phyloP scores from a whole-genome alignment of 2,113 vertebrate species.

The Syngnathoides biaculeatus region DNA sequence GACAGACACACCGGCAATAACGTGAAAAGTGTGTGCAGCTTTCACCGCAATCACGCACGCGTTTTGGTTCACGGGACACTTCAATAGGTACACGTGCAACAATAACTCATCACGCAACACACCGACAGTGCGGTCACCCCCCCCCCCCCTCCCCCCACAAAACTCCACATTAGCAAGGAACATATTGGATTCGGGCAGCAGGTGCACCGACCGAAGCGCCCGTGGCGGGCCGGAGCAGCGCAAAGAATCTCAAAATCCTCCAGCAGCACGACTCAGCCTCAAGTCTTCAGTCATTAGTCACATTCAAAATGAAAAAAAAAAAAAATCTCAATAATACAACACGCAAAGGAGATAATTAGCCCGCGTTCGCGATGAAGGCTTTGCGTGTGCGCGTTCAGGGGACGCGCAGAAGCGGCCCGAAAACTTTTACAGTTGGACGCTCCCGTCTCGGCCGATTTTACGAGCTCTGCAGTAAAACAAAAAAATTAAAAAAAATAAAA shows the following conservation, averaged over 20 bases:
- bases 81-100: neutral
- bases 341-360: constrained; percentile 3
- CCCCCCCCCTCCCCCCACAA: too few species aligned
- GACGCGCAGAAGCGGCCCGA: too few species aligned
- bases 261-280: too few species aligned
- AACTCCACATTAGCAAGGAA: too few species aligned
- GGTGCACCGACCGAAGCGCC: too few species aligned
- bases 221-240: too few species aligned
- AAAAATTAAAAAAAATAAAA: constrained; percentile 29
- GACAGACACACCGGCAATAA: too few species aligned
- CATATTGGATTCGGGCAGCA: too few species aligned
- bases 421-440: constrained; percentile 50
- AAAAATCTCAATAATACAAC: too few species aligned
- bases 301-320: constrained; percentile 11
- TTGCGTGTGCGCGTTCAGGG: neutral
- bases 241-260: constrained; percentile 55
- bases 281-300: constrained; percentile 21
- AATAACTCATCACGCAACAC: neutral
- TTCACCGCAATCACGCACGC: constrained; percentile 37
- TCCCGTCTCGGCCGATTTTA: constrained; percentile 51
- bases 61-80: constrained; percentile 13
- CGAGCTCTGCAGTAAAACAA: constrained; percentile 29
- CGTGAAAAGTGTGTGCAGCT: constrained; percentile 39
- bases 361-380: constrained; percentile 6
- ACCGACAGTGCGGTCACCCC: too few species aligned